Conservation (phyloP, 2,888 invertebrate genomes). For the Zhengitettix transpicula region DNA sequence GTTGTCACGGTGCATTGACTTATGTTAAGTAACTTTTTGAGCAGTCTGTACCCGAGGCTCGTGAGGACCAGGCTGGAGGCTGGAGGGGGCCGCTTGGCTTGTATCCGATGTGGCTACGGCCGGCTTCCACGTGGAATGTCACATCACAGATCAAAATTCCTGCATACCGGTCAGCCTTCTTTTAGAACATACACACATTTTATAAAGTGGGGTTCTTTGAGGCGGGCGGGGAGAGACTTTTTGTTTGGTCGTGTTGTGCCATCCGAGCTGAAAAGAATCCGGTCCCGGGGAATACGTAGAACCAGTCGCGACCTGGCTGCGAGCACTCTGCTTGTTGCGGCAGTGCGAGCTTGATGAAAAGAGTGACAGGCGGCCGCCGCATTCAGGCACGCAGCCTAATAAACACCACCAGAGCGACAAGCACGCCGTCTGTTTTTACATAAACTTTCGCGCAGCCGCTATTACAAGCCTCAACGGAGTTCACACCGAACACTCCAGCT, state of each 20-base stretch:
- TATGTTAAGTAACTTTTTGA: too few relatives aligned
- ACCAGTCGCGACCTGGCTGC: background rate
- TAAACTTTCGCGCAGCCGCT: too few relatives aligned
- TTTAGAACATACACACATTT: background rate
- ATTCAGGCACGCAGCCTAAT: slow-evolving; percentile 2
- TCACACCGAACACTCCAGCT: too few relatives aligned
- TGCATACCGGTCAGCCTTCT: slow-evolving; percentile 4
- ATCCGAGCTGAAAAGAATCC: slow-evolving; percentile 4
- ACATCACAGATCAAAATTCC: slow-evolving; percentile 9
- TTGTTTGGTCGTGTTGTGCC: background rate
- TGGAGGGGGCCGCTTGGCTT: too few relatives aligned
- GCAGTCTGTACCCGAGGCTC: too few relatives aligned
- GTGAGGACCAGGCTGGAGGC: too few relatives aligned
- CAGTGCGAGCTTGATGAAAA: slow-evolving; percentile 9
- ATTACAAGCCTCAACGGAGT: too few relatives aligned
- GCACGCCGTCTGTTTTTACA: too few relatives aligned
- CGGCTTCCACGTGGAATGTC: slow-evolving; percentile 6
- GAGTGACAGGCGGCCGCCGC: slow-evolving; percentile 9
- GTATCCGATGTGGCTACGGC: background rate
- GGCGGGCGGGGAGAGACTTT: background rate
- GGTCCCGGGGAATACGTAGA: background rate
- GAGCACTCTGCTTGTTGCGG: background rate
- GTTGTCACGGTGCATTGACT: too few relatives aligned
- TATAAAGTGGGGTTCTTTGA: background rate
- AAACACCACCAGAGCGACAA: too few relatives aligned